Base-by-base conservation (phyloP, 1,140 invertebrate species). In the Dreissena rostriformis region DNA sequence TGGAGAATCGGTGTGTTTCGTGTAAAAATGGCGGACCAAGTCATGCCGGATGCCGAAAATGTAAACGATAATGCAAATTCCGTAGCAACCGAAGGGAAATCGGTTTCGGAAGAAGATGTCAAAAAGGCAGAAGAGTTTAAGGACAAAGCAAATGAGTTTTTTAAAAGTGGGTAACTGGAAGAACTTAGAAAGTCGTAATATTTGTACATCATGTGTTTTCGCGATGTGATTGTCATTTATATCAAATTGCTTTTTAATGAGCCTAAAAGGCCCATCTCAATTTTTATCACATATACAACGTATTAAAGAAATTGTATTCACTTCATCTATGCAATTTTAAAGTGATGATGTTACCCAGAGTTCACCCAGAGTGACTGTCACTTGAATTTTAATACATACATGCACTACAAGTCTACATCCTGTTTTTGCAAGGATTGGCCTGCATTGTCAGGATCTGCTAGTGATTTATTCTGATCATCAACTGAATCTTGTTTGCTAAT, bases 91-190 rank as follows among this genome's bases (percentile, higher is more conserved):
- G 67, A 84, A 26, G 55, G 77, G 15, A 67, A 70, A 51, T 26
- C 61, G 8, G 71, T 91, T 28, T 87, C 79, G 66, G 94, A 93
- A 17, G 92, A 93, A 53, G 72, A 88, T 53, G 91, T 91, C 84
- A 89, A 89, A 76, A 93, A 94, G 90, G 97, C 97, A 14, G 96
- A 97, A 93, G 94, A 95, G 89, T 94, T 96, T 77, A 98, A 98
- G 94, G 96, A 96, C 90, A 94, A 96, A 91, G 97, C 97, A 17
- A 98, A 98, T 94, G 95, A 96, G 89, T 96, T 94, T 92, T 97
- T 98, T 92, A 97, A 98, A 95, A 96, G 97, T 97, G 95, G 94
- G 95, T n/a, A 51, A 49, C 55, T 17, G 17, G 24, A 52, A 29
- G 63, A 73, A 66, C 39, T 39, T 39, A 39, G 4, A 39, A 39